A percentile compares a stretch with the other conserved stretches of the same genome.
These are phyloP conservation scores for Conus betulinus DNA, from an alignment of 1,140 invertebrate genomes.

Conservation along the genomic window DNA sequence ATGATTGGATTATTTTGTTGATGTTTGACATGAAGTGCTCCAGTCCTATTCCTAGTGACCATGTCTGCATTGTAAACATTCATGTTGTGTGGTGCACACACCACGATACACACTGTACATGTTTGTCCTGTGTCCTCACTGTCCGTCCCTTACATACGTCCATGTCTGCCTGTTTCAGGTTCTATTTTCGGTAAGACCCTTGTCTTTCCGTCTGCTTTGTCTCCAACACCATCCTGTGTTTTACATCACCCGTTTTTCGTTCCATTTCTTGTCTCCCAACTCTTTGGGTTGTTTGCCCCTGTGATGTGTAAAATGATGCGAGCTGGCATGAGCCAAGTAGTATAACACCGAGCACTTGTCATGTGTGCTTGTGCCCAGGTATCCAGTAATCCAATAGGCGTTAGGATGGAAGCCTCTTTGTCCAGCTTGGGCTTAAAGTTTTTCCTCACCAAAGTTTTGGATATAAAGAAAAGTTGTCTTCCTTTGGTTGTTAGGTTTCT, in stretches of 20 bases:
- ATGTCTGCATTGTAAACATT: background rate
- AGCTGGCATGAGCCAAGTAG: background rate
- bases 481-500: background rate
- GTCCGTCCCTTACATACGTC: too few relatives aligned
- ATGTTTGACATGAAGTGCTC: too few relatives aligned
- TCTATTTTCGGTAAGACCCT: slow-evolving; percentile 43
- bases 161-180: slow-evolving; percentile 29
- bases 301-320: background rate
- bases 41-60: background rate
- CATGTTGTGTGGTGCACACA: background rate
- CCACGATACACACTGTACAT: background rate
- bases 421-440: too few relatives aligned
- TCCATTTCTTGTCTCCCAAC: background rate
- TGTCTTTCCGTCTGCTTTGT: background rate
- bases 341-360: background rate
- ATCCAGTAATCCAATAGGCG: too few relatives aligned
- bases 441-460: too few relatives aligned
- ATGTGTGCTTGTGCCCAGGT: too few relatives aligned
- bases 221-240: too few relatives aligned
- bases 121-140: background rate
- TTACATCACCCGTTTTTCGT: background rate
- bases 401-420: too few relatives aligned
- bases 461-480: background rate
- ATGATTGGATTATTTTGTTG: too few relatives aligned
- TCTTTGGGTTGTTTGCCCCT: background rate